phyloP scores from a whole-genome alignment of 2,113 vertebrate species.

The Pangasianodon hypophthalmus region DNA sequence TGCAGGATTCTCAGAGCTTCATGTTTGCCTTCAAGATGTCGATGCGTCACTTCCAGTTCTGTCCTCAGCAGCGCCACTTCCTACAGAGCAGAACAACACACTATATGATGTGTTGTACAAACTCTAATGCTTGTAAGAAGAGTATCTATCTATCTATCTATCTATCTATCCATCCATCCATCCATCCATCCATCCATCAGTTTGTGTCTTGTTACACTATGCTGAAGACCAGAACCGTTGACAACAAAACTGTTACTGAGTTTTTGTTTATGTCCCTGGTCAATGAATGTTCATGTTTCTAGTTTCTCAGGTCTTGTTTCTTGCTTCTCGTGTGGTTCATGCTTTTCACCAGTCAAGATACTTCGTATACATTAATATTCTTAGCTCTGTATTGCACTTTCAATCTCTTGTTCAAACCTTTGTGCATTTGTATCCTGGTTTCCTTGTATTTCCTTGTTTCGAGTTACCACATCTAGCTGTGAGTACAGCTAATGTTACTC shows the following conservation, averaged over 20 bases:
- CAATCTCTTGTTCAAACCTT: neutral
- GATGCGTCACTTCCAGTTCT: constrained; percentile 86
- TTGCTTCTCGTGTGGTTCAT: neutral
- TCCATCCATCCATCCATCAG: neutral
- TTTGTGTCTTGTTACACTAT: too few relatives aligned
- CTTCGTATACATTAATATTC: neutral
- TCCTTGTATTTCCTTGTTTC: neutral
- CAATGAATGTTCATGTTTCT: neutral
- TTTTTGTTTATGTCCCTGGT: too few relatives aligned
- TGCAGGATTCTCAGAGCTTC: constrained; percentile 91
- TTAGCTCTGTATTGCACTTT: neutral
- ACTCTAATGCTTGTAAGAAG: neutral
- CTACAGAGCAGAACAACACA: constrained; percentile 62
- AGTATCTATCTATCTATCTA: neutral
- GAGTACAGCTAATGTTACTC: neutral
- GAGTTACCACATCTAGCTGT: neutral
- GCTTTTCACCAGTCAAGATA: neutral
- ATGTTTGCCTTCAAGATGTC: constrained; percentile 90
- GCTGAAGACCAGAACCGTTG: neutral
- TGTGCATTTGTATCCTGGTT: neutral
- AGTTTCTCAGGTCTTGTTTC: neutral
- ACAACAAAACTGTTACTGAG: too few relatives aligned
- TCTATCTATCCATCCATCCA: neutral
- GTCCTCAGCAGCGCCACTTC: constrained; percentile 79
- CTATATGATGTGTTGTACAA: neutral